Base-by-base conservation (phyloP, 1,140 invertebrate genomes). In the Sinella curviseta region DNA sequence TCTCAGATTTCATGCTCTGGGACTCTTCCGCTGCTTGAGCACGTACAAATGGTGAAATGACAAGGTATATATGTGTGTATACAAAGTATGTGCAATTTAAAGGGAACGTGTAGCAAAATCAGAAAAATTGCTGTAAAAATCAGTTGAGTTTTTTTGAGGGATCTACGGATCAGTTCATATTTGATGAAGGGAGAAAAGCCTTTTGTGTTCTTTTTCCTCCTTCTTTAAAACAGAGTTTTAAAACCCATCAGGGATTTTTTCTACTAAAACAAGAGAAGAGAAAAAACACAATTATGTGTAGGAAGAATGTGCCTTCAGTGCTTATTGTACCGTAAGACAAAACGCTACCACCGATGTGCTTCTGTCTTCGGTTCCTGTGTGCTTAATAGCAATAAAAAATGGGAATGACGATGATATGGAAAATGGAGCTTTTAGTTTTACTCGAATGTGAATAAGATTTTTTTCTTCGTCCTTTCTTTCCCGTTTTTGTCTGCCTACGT, bases 91-190 rank as follows among this genome's bases (percentile, higher is more conserved):
- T n/a, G n/a, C n/a, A n/a, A n/a, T n/a, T n/a, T n/a, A n/a, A n/a
- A n/a, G n/a, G n/a, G n/a, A n/a, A n/a, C n/a, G n/a, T n/a, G n/a
- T n/a, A n/a, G n/a, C n/a, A n/a, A n/a, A n/a, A n/a, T n/a, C n/a
- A n/a, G n/a, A n/a, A n/a, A n/a, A n/a, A n/a, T n/a, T n/a, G n/a
- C n/a, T n/a, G n/a, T n/a, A n/a, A n/a, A n/a, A n/a, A n/a, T n/a
- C 20, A 8, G 39, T 48, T 48, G 20, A 48, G 20, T n/a, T n/a
- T n/a, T 48, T 48, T 48, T 48, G 8, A 60, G 24, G 57, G 57
- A 60, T 17, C 57, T 17, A 60, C 57, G 57, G 57, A 60, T 60
- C 8, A 60, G 57, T 60, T 60, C 3, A 60, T 60, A 60, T 60
- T 60, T 60, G 14, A 60, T 4, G 57, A 60, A 17, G 24, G 39